phyloP scores from a whole-genome alignment of 2,797 vertebrate species.

The Sebastes glaucus region DNA sequence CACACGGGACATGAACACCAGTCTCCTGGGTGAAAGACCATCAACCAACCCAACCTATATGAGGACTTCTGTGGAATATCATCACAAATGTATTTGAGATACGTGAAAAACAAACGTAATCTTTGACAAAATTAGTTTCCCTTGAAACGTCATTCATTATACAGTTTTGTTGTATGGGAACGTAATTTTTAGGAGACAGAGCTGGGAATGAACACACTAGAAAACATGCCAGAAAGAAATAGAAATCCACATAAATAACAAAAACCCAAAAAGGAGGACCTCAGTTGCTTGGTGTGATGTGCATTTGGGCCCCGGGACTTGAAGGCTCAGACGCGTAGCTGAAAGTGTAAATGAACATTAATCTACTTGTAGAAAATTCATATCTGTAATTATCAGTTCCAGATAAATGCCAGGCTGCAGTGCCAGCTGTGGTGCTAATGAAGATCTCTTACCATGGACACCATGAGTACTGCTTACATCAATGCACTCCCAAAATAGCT shows the following conservation, averaged over 20 bases:
- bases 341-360: slow-evolving; percentile 23
- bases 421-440: slow-evolving; percentile 50
- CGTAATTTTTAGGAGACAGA: neutral
- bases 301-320: neutral
- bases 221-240: neutral
- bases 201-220: neutral
- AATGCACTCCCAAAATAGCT: neutral
- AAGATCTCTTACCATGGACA: slow-evolving; percentile 27
- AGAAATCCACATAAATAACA: neutral
- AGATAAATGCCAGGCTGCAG: slow-evolving; percentile 27
- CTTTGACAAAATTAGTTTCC: no score
- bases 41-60: no score
- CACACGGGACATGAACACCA: no score
- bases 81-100: no score
- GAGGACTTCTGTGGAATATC: no score
- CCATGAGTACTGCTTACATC: neutral
- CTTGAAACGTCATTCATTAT: neutral
- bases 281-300: neutral
- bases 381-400: slow-evolving; percentile 38
- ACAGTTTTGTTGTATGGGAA: neutral
- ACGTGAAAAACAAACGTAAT: no score
- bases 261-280: neutral
- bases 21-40: neutral
- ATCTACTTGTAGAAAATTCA: slow-evolving; percentile 10
- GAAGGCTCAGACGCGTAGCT: neutral